Conservation (phyloP, 2,113 vertebrate genomes). For the Callopanchax toddi region DNA sequence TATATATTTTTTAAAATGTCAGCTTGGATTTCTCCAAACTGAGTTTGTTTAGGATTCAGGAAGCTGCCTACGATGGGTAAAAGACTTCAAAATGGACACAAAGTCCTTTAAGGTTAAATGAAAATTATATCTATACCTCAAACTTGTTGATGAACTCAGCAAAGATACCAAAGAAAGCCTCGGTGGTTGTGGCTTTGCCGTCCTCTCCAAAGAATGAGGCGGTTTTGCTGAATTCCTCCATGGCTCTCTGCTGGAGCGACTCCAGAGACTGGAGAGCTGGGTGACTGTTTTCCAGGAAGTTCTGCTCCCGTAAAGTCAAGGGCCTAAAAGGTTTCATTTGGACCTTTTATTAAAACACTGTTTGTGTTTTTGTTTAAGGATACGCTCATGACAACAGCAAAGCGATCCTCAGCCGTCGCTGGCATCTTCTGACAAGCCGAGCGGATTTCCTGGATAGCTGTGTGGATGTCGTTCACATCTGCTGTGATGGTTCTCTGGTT, state of each 20-base stretch:
- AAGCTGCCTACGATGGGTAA: too few species aligned
- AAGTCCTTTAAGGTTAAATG: too few species aligned
- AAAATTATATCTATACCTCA: constrained; percentile 82
- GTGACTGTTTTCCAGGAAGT: constrained; percentile 93
- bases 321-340: constrained; percentile 22
- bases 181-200: constrained; percentile 86
- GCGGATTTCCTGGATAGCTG: constrained; percentile 90
- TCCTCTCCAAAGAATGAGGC: constrained; percentile 95
- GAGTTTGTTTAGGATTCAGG: too few species aligned
- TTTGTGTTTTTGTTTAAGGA: constrained; percentile 74
- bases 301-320: constrained; percentile 82
- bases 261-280: constrained; percentile 89
- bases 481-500: constrained; percentile 89
- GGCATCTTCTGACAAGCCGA: constrained; percentile 89
- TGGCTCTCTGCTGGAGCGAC: constrained; percentile 89
- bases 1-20: too few species aligned
- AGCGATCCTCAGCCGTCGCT: constrained; percentile 88
- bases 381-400: constrained; percentile 92
- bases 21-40: too few species aligned
- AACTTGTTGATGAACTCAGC: constrained; percentile 94
- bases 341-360: background rate
- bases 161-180: constrained; percentile 97
- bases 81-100: too few species aligned
- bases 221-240: constrained; percentile 90
- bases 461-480: constrained; percentile 90